A percentile compares a stretch with the other conserved stretches of the same genome.
Conservation (phyloP, 2,888 invertebrate species). For the Ophioninae sp. region DNA sequence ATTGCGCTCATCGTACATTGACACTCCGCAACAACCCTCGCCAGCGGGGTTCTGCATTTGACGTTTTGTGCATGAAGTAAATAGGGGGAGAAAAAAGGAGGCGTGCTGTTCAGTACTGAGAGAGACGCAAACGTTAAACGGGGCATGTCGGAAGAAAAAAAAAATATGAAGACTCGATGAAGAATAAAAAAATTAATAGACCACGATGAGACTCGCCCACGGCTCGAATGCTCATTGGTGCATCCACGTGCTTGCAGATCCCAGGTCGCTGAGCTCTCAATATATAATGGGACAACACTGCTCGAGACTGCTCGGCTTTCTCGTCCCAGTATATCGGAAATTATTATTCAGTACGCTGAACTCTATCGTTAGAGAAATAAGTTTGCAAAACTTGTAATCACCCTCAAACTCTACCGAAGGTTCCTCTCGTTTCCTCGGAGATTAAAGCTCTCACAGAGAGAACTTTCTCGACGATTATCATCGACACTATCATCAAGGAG, state of each 20-base stretch:
- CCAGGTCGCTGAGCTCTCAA: conserved; percentile 51
- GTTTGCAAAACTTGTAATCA: conserved; percentile 62
- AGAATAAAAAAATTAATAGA: conserved; percentile 61
- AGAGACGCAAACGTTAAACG: conserved; percentile 26
- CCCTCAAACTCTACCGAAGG: conserved; percentile 40
- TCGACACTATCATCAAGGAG: conserved; percentile 41
- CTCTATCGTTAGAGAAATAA: conserved; percentile 57
- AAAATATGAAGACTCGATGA: conserved; percentile 24
- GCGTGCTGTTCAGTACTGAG: background rate
- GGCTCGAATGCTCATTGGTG: conserved; percentile 59
- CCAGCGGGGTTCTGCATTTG: too few relatives aligned
- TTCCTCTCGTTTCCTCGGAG: conserved; percentile 1
- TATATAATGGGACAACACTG: conserved; percentile 36
- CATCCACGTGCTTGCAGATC: conserved; percentile 46
- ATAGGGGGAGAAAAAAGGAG: conserved; percentile 15
- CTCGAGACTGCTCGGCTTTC: conserved; percentile 39
- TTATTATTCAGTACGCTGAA: conserved; percentile 58
- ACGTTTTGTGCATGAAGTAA: too few relatives aligned
- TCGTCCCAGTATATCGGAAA: conserved; percentile 59
- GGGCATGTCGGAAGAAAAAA: conserved; percentile 27
- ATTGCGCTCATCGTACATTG: too few relatives aligned
- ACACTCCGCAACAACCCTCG: too few relatives aligned
- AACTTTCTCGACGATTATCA: conserved; percentile 47
- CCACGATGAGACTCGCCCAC: conserved; percentile 55
- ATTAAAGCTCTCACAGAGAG: background rate